These are phyloP conservation scores for Columba livia DNA, from an alignment of 2,113 vertebrate genomes.

Conservation along the genomic window DNA sequence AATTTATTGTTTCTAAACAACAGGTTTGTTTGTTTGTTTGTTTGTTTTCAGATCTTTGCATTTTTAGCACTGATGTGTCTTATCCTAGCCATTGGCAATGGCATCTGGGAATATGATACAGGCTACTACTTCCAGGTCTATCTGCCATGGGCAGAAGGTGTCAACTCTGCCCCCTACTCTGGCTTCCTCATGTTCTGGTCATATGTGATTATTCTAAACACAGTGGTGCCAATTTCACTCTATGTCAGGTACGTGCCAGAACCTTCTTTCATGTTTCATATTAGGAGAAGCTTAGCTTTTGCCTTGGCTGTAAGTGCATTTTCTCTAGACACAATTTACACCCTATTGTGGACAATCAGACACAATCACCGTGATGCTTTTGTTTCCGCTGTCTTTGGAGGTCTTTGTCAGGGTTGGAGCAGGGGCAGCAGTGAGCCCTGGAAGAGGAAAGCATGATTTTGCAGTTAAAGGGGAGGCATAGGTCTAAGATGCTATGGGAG, in stretches of 20 bases:
- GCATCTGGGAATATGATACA: conserved; percentile 83
- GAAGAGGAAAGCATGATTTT: background rate
- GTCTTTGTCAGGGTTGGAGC: background rate
- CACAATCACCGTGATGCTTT: accelerated
- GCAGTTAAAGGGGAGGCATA: background rate
- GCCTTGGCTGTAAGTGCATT: background rate
- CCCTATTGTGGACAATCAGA: accelerated
- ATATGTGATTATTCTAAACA: conserved; percentile 96
- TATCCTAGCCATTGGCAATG: conserved; percentile 85
- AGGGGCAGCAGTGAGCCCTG: background rate
- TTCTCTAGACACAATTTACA: background rate
- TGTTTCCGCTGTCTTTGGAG: background rate
- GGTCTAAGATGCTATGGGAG: background rate
- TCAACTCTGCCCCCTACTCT: conserved; percentile 74
- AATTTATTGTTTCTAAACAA: background rate
- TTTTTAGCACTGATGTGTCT: conserved; percentile 86
- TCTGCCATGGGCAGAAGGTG: conserved; percentile 79
- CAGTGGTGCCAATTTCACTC: conserved; percentile 95
- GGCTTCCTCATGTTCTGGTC: conserved; percentile 91
- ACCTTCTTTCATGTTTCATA: background rate
- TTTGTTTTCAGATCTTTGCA: conserved; percentile 84
- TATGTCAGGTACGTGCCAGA: conserved; percentile 85
- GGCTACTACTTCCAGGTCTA: conserved; percentile 85
- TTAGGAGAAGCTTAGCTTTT: background rate
- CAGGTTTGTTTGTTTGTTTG: background rate